Evolutionary conservation across 1,140 invertebrate genomes (phyloP), one percentile per base, ranked within the genome.

Genomic region (Ceratoteleas bidentatus): DNA sequence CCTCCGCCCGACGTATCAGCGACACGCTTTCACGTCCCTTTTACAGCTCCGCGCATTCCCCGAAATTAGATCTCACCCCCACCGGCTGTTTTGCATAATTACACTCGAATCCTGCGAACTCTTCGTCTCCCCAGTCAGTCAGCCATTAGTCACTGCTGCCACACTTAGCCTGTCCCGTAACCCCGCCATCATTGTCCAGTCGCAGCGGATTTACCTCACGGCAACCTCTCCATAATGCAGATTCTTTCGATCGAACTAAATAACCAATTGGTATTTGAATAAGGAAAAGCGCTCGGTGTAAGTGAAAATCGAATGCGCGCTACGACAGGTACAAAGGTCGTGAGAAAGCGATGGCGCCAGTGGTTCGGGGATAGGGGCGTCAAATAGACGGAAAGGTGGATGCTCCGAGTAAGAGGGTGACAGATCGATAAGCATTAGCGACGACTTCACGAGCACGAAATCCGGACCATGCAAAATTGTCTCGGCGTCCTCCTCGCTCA

Each of bases 401-500:
- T 36, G 62, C 38, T 73, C 57, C 24, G 10, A 58, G 34, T 56
- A 62, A 70, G 68, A 68, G 61, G 68, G 52, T 68, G 76, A 79
- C 68, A 72, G 62, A 79, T 79, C 76, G 76, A 79, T 79, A 79
- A 79, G 76, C 76, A 73, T 79, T 79, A 79, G 76, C 66, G 76
- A 79, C 76, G 61, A 79, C 62, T 77, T 69, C 74, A 69, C 57
- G 32, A 62, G 64, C 74, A 57, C 65, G 57, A 72, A 79, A 79
- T 70, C 76, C 66, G 72, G 65, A 77, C 57, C 74, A 58, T 78
- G 66, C 75, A 78, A 70, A 69, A 78, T 78, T 69, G 64, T 65
- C 56, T 24, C 47, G 38, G 54, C 58, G 61, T 43, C 52, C 60
- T 73, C 24, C 56, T 56, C 72, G 61, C 62, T 76, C 62, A 45